Conservation (phyloP, 2,888 invertebrate species). For the Pemphredon lugubris region DNA sequence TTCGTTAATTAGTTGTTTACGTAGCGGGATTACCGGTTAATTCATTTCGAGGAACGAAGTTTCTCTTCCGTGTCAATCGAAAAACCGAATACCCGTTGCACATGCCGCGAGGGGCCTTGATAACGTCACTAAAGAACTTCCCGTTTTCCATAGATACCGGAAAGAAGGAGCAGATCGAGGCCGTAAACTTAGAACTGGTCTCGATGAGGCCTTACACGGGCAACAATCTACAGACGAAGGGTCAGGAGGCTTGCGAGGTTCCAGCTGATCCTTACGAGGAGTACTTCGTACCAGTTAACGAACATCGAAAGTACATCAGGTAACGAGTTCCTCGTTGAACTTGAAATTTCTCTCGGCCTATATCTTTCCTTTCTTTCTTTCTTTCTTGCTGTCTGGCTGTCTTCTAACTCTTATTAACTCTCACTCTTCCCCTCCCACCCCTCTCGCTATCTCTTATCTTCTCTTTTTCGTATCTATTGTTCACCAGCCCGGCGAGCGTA, state of each 20-base stretch:
- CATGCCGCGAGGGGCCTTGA: slow-evolving; percentile 12
- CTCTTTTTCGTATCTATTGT: slow-evolving; percentile 49
- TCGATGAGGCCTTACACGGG: slow-evolving; percentile 86
- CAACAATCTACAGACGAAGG: slow-evolving; percentile 80
- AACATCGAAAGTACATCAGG: slow-evolving; percentile 93
- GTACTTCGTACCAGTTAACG: slow-evolving; percentile 92
- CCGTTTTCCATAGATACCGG: slow-evolving; percentile 64
- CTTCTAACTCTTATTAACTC: slow-evolving; percentile 40
- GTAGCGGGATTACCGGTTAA: slow-evolving; percentile 4
- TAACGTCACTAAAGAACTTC: slow-evolving; percentile 36
- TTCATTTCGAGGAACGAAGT: slow-evolving; percentile 39
- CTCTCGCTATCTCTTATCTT: too few relatives aligned
- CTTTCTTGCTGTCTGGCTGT: slow-evolving; percentile 30
- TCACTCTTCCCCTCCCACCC: too few relatives aligned
- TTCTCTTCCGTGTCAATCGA: slow-evolving; percentile 37
- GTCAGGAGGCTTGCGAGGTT: slow-evolving; percentile 79
- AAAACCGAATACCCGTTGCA: slow-evolving; percentile 49
- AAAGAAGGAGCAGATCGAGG: slow-evolving; percentile 83
- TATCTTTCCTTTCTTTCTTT: too few relatives aligned
- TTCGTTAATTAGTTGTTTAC: too few relatives aligned
- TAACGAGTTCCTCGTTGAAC: slow-evolving; percentile 74
- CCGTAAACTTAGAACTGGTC: slow-evolving; percentile 90
- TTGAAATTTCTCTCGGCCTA: slow-evolving; percentile 32
- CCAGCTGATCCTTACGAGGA: slow-evolving; percentile 90
- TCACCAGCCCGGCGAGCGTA: slow-evolving; percentile 61